phyloP scores from a whole-genome alignment of 2,888 invertebrate genomes.

The Lepidochrysops patricia region DNA sequence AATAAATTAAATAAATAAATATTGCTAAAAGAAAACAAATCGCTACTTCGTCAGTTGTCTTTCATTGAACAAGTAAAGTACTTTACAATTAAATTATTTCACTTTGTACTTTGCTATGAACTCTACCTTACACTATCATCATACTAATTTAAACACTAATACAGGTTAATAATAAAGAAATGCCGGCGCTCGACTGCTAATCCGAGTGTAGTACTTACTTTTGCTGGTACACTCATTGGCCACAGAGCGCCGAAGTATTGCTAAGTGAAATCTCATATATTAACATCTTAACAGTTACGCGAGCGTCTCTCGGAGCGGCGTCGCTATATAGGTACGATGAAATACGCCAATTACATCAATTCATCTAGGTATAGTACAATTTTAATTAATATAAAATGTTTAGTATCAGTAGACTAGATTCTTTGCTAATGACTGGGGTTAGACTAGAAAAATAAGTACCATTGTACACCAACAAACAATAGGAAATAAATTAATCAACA shows the following conservation, averaged over 20 bases:
- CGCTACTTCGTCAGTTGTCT: slow-evolving; percentile 33
- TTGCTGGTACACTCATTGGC: not conserved
- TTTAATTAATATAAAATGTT: slow-evolving; percentile 29
- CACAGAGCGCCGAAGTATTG: slow-evolving; percentile 13
- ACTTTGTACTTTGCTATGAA: slow-evolving; percentile 53
- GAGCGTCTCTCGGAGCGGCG: slow-evolving; percentile 39
- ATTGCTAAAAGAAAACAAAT: slow-evolving; percentile 30
- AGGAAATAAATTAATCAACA: slow-evolving; percentile 31
- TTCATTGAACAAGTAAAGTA: slow-evolving; percentile 26
- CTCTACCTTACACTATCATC: slow-evolving; percentile 34
- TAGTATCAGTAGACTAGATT: slow-evolving; percentile 30
- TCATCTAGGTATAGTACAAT: slow-evolving; percentile 34
- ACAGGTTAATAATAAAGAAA: slow-evolving; percentile 19
- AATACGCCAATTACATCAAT: slow-evolving; percentile 32
- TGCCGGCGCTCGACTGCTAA: slow-evolving; percentile 8
- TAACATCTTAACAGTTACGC: slow-evolving; percentile 33
- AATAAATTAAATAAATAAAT: slow-evolving; percentile 35
- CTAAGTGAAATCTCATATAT: slow-evolving; percentile 17
- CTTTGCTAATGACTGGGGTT: slow-evolving; percentile 28
- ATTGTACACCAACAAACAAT: slow-evolving; percentile 25
- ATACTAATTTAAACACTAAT: slow-evolving; percentile 20
- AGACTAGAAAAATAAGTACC: slow-evolving; percentile 28
- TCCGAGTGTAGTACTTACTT: not conserved
- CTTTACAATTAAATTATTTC: slow-evolving; percentile 24
- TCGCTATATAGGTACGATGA: slow-evolving; percentile 23